phyloP scores from a whole-genome alignment of 2,797 vertebrate species.

The Protonibea diacanthus region DNA sequence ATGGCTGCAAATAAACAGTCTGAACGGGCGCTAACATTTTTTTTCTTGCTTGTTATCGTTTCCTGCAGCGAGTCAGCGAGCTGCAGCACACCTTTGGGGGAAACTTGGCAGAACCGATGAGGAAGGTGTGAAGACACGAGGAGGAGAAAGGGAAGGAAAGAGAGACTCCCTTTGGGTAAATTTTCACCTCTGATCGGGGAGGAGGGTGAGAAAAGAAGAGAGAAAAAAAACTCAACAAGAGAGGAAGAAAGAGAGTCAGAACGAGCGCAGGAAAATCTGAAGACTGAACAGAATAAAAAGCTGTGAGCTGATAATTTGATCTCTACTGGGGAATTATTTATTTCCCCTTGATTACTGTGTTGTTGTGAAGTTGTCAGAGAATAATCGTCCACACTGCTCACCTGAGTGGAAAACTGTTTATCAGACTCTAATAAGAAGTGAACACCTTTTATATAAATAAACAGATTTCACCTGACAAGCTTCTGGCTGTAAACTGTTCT shows the following conservation, averaged over 20 bases:
- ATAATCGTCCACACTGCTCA: constrained; percentile 39
- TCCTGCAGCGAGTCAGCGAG: constrained; percentile 58
- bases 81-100: constrained; percentile 66
- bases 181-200: constrained; percentile 71
- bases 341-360: constrained; percentile 36
- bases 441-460: constrained; percentile 36
- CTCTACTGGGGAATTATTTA: constrained; percentile 47
- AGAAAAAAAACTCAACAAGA: constrained; percentile 8
- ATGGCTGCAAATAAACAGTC: constrained; percentile 59
- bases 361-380: constrained; percentile 52
- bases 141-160: constrained; percentile 31
- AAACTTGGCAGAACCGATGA: constrained; percentile 68
- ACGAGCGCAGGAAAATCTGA: neutral
- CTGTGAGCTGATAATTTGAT: constrained; percentile 56
- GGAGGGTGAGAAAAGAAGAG: constrained; percentile 62
- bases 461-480: constrained; percentile 14
- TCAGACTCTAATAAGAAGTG: constrained; percentile 17
- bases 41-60: constrained; percentile 56
- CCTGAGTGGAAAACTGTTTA: constrained; percentile 53
- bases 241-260: constrained; percentile 11
- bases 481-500: constrained; percentile 33
- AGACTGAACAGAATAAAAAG: constrained; percentile 17
- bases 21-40: constrained; percentile 49
- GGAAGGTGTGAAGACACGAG: constrained; percentile 68
- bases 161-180: constrained; percentile 65